phyloP scores from a whole-genome alignment of 2,888 invertebrate species.

The Aquatica leii region DNA sequence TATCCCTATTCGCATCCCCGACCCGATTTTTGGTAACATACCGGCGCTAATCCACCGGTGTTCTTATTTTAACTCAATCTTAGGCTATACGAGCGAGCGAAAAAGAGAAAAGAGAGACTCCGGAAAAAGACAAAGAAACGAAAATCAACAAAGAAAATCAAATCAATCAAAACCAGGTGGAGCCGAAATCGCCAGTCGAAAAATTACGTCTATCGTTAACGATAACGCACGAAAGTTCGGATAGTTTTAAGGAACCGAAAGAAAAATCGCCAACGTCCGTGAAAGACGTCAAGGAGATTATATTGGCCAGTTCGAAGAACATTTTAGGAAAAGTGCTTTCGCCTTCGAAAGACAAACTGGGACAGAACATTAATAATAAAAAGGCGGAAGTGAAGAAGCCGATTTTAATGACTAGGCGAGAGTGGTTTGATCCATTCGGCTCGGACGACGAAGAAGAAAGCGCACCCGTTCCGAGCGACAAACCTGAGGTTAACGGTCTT shows the following conservation, averaged over 20 bases:
- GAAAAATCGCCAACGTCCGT: slow-evolving; percentile 68
- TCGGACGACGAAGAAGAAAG: slow-evolving; percentile 85
- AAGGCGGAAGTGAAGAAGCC: slow-evolving; percentile 53
- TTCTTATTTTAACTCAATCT: slow-evolving; percentile 6
- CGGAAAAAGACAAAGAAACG: slow-evolving; percentile 47
- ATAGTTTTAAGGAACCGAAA: slow-evolving; percentile 38
- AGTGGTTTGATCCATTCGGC: slow-evolving; percentile 88
- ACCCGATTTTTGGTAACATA: neutral
- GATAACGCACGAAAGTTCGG: slow-evolving; percentile 46
- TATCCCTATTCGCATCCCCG: neutral
- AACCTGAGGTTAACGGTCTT: slow-evolving; percentile 47
- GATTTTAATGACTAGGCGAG: slow-evolving; percentile 82
- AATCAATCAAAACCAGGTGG: slow-evolving; percentile 28
- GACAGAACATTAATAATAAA: slow-evolving; percentile 51
- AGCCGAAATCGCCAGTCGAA: slow-evolving; percentile 49
- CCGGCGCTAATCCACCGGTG: neutral
- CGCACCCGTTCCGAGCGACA: slow-evolving; percentile 7
- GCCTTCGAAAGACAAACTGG: slow-evolving; percentile 73
- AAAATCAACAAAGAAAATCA: slow-evolving; percentile 47
- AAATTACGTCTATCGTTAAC: slow-evolving; percentile 54
- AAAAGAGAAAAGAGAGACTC: slow-evolving; percentile 29
- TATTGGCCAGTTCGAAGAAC: slow-evolving; percentile 73
- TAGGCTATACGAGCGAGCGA: slow-evolving; percentile 24
- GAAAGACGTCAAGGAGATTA: slow-evolving; percentile 76
- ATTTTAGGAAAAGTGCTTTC: slow-evolving; percentile 80